These are phyloP conservation scores for Notarius quadriscutis DNA, from an alignment of 2,113 vertebrate genomes.

Conservation along the genomic window DNA sequence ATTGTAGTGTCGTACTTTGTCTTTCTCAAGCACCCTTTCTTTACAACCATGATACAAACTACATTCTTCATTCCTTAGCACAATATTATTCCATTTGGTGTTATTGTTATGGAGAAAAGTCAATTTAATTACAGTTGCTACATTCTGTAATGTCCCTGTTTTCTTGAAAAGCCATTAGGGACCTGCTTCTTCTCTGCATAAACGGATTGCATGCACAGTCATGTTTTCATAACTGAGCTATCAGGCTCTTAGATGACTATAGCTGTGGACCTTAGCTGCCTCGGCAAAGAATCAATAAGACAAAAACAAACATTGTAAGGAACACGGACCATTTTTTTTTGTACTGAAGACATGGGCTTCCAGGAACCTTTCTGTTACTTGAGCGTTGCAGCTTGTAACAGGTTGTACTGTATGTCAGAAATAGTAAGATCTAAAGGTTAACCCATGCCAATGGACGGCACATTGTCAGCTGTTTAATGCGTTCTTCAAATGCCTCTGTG, in stretches of 20 bases:
- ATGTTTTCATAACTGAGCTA: slow-evolving; percentile 6
- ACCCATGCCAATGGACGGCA: background rate
- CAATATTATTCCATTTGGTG: background rate
- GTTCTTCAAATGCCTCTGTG: background rate
- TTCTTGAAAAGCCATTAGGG: slow-evolving; percentile 7
- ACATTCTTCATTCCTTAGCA: background rate
- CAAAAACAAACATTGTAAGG: slow-evolving; percentile 7
- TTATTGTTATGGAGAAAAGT: background rate
- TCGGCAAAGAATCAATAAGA: background rate
- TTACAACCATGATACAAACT: background rate
- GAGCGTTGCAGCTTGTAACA: background rate
- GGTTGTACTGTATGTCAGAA: slow-evolving; percentile 5
- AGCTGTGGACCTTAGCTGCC: background rate
- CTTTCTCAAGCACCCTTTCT: background rate
- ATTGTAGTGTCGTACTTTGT: background rate
- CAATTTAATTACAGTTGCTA: slow-evolving; percentile 2
- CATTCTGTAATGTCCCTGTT: background rate
- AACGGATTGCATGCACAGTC: background rate
- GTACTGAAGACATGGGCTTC: background rate
- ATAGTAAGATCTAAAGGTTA: background rate
- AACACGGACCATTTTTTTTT: background rate
- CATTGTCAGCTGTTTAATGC: background rate
- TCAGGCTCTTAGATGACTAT: background rate
- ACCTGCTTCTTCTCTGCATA: background rate
- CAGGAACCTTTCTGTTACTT: background rate